phyloP scores from a whole-genome alignment of 2,888 invertebrate species.

The Hirtodrosophila trivittata region DNA sequence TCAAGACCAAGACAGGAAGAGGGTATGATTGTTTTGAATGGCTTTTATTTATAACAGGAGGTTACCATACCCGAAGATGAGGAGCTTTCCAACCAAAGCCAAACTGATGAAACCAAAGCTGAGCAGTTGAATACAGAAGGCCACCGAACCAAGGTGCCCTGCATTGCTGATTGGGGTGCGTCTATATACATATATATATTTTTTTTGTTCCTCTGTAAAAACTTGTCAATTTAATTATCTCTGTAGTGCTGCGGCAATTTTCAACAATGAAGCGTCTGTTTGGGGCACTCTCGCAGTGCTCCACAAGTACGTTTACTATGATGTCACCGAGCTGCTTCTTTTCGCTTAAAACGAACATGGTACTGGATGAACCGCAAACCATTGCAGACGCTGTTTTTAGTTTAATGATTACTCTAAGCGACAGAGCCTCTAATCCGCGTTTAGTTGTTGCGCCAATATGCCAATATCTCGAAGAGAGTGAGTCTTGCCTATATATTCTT shows the following conservation, averaged over 20 bases:
- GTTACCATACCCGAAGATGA: constrained; percentile 84
- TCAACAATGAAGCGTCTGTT: constrained; percentile 93
- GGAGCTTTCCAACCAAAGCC: constrained; percentile 85
- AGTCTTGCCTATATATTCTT: constrained; percentile 19
- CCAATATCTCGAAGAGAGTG: constrained; percentile 86
- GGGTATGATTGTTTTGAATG: background rate
- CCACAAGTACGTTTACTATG: constrained; percentile 88
- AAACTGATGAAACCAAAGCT: constrained; percentile 94
- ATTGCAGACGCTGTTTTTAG: constrained; percentile 95
- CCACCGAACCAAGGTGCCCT: constrained; percentile 86
- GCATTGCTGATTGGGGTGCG: constrained; percentile 90
- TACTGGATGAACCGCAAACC: constrained; percentile 87
- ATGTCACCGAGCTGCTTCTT: constrained; percentile 85
- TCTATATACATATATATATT: background rate
- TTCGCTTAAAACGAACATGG: constrained; percentile 78
- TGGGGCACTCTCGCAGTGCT: constrained; percentile 91
- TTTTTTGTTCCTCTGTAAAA: background rate
- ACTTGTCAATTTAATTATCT: background rate
- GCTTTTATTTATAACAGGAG: too few relatives aligned
- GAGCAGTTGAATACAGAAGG: constrained; percentile 85
- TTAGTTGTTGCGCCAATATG: constrained; percentile 91
- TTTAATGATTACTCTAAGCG: constrained; percentile 90
- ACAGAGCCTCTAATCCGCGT: constrained; percentile 89
- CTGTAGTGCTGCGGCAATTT: constrained; percentile 88
- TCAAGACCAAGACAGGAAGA: constrained; percentile 2